A percentile compares a stretch with the other conserved stretches of the same genome.
phyloP scores from a whole-genome alignment of 2,888 invertebrate genomes.

The Rotaria sp. region DNA sequence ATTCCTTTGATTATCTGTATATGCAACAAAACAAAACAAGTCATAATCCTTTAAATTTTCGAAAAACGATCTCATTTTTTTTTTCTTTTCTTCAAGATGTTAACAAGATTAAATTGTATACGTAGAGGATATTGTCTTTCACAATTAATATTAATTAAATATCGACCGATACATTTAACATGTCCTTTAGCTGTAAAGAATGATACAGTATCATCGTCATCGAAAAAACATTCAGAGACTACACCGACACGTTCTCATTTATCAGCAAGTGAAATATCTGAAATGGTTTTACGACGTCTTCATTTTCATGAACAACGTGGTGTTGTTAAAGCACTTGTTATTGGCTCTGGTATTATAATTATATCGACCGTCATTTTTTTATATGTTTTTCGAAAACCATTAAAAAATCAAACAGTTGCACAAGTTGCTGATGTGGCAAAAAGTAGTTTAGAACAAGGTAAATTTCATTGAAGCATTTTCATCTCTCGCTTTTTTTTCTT shows the following conservation, averaged over 20 bases:
- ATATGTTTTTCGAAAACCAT: conserved; percentile 18
- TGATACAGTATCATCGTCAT: neutral
- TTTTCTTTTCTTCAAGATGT: neutral
- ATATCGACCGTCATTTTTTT: neutral
- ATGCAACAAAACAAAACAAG: neutral
- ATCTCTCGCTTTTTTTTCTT: too few relatives aligned
- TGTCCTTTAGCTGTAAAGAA: neutral
- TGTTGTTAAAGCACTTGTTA: neutral
- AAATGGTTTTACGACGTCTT: neutral
- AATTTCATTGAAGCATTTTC: neutral
- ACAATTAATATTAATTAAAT: neutral
- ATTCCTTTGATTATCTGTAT: conserved; percentile 9
- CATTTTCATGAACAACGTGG: neutral
- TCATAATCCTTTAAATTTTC: neutral
- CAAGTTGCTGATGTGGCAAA: conserved; percentile 27
- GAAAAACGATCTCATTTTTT: neutral
- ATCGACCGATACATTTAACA: neutral
- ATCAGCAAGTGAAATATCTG: neutral
- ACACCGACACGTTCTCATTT: neutral
- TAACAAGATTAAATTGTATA: neutral
- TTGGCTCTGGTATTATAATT: neutral
- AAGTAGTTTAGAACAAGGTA: conserved; percentile 15
- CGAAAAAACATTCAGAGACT: neutral
- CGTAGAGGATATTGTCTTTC: neutral
- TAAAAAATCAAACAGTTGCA: neutral